A percentile compares a stretch with the other conserved stretches of the same genome.
phyloP scores from a whole-genome alignment of 2,113 vertebrate genomes.

The Trogon surrucura region DNA sequence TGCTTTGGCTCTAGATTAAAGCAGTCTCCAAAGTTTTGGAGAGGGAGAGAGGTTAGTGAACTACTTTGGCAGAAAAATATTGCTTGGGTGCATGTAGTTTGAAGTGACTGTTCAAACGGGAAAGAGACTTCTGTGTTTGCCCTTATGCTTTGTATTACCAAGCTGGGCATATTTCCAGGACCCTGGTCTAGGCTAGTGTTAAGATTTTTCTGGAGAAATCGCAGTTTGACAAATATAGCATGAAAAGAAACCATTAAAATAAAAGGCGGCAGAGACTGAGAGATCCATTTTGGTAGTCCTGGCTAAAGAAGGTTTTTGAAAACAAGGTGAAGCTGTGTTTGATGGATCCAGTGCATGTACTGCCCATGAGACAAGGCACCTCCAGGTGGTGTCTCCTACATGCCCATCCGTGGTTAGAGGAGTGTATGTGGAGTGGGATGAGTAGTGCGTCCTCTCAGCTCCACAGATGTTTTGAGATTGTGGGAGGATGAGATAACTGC shows the following conservation, averaged over 20 bases:
- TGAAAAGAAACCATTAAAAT: not conserved
- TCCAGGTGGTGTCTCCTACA: not conserved
- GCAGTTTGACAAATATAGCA: not conserved
- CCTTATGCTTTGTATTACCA: not conserved
- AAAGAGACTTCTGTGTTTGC: not conserved
- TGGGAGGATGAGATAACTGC: not conserved
- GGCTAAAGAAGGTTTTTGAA: not conserved
- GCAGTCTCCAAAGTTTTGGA: not conserved
- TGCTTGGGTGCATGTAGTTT: not conserved
- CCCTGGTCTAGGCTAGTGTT: not conserved
- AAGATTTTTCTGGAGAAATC: not conserved
- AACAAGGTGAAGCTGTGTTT: not conserved
- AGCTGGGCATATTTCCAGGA: not conserved
- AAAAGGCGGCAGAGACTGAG: not conserved
- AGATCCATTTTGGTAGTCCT: not conserved
- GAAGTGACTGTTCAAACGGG: not conserved
- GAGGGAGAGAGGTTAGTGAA: not conserved
- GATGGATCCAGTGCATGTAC: not conserved
- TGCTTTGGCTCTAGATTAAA: not conserved
- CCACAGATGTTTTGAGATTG: not conserved
- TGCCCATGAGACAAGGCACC: fast-evolving
- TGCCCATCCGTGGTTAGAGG: fast-evolving
- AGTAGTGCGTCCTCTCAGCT: not conserved
- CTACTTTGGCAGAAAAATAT: not conserved
- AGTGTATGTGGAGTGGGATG: not conserved